These are phyloP conservation scores for Stomatorhinus ivindoensis DNA, from an alignment of 2,113 vertebrate genomes.

Conservation along the genomic window DNA sequence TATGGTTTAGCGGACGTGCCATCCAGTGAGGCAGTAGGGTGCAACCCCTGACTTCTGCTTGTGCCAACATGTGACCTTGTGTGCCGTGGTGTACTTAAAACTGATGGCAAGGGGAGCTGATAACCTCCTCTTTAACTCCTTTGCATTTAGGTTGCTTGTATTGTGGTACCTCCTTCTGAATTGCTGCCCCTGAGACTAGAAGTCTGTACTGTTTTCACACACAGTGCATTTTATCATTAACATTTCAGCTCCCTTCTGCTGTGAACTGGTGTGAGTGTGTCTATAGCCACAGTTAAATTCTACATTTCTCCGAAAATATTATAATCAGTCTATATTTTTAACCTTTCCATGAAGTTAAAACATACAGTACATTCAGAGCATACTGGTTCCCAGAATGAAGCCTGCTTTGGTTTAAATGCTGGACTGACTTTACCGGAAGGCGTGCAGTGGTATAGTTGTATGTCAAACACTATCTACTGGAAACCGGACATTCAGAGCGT, in stretches of 20 bases:
- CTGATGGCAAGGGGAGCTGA: background rate
- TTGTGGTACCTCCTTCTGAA: background rate
- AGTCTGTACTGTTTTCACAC: background rate
- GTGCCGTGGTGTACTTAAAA: background rate
- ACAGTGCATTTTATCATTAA: background rate
- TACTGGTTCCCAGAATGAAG: background rate
- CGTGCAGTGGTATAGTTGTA: background rate
- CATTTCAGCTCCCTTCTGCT: background rate
- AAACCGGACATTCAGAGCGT: background rate
- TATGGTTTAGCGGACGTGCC: background rate
- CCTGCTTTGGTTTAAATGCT: background rate
- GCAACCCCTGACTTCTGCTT: background rate
- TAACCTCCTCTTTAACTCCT: background rate
- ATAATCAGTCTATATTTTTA: background rate
- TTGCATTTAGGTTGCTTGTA: background rate
- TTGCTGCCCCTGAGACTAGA: background rate
- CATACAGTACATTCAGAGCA: background rate
- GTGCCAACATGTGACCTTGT: background rate
- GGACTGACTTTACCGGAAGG: background rate
- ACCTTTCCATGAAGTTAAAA: background rate
- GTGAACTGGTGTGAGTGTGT: background rate
- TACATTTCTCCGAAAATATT: background rate
- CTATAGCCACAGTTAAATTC: background rate
- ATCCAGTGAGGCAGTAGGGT: background rate
- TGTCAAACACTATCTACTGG: background rate